Evolutionary conservation across 2,113 vertebrate species (phyloP).

Genomic region (Hemiscyllium ocellatum): DNA sequence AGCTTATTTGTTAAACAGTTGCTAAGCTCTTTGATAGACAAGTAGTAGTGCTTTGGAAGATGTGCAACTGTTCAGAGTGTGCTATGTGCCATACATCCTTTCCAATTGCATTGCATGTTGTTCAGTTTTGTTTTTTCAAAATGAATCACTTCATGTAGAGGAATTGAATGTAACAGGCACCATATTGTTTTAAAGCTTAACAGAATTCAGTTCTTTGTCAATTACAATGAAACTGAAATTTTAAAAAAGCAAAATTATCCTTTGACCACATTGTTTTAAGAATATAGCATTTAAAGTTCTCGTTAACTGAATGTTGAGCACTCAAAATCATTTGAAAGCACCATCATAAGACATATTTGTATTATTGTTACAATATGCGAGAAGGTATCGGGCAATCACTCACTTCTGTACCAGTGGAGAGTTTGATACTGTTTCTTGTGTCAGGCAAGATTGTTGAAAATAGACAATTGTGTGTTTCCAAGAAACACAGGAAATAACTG

Average conservation of each 20-base stretch:
- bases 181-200: not conserved
- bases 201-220: not conserved
- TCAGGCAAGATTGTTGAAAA: not conserved
- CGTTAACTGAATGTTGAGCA: not conserved
- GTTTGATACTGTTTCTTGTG: not conserved
- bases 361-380: not conserved
- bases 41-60: not conserved
- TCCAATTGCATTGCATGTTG: not conserved
- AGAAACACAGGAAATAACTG: not conserved
- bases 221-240: not conserved
- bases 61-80: not conserved
- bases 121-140: not conserved
- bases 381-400: not conserved
- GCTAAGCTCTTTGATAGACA: not conserved
- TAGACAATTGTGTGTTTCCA: not conserved
- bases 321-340: not conserved
- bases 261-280: not conserved
- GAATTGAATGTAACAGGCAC: not conserved
- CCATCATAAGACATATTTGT: not conserved
- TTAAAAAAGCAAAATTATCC: not conserved
- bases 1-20: not conserved
- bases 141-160: not conserved
- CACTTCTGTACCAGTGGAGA: not conserved
- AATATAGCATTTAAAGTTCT: not conserved
- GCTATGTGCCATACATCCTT: not conserved